Evolutionary conservation across 2,888 invertebrate species (phyloP).

Genomic region (Drosophila yooni): DNA sequence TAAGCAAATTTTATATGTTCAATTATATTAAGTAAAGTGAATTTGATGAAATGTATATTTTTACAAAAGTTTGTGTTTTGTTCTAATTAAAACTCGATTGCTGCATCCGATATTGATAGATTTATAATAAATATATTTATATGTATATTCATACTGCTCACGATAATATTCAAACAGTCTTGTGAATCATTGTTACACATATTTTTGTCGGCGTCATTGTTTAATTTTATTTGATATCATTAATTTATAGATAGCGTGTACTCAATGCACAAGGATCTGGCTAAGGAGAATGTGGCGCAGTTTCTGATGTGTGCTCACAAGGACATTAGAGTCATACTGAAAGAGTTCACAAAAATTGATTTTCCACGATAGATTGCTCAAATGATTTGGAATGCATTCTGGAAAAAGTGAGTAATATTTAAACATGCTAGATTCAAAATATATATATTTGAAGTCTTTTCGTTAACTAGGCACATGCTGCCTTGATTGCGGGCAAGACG

Average conservation of each 20-base stretch:
- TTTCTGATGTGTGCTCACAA: conserved; percentile 87
- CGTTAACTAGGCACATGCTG: conserved; percentile 24
- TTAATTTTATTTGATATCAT: background rate
- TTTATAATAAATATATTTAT: background rate
- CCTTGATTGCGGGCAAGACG: conserved; percentile 88
- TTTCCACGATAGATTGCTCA: conserved; percentile 76
- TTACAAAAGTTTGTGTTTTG: background rate
- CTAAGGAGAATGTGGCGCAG: conserved; percentile 89
- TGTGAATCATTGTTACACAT: background rate
- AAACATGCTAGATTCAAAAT: background rate
- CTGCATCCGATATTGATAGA: background rate
- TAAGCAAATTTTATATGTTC: conserved; percentile 17
- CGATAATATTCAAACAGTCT: background rate
- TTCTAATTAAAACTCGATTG: background rate
- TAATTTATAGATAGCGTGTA: no score
- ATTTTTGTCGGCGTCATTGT: background rate
- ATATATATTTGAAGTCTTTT: background rate
- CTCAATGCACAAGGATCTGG: conserved; percentile 89
- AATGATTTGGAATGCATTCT: conserved; percentile 81
- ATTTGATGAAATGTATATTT: conserved; percentile 3
- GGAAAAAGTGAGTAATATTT: conserved; percentile 73
- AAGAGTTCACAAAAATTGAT: conserved; percentile 81
- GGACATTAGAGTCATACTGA: conserved; percentile 80
- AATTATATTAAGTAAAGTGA: conserved; percentile 19
- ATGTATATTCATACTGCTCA: background rate